phyloP scores from a whole-genome alignment of 2,113 vertebrate species.

The Daphoenositta chrysoptera region DNA sequence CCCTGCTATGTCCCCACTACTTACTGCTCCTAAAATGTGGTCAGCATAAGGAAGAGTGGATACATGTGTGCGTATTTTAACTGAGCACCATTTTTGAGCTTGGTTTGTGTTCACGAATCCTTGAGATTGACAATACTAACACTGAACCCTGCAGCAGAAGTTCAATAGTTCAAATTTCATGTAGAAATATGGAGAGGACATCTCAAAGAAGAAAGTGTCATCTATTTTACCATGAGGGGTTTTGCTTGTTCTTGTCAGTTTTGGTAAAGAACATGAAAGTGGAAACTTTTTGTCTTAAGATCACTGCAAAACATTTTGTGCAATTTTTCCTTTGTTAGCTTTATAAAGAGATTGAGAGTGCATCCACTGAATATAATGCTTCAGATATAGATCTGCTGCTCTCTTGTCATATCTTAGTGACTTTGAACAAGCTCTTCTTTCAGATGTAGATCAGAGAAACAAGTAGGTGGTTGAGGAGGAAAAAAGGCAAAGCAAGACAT shows the following conservation, averaged over 20 bases:
- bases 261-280: not conserved
- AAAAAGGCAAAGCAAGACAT: not conserved
- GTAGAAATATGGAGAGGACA: not conserved
- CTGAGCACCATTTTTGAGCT: not conserved
- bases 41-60: not conserved
- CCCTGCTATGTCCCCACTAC: not conserved
- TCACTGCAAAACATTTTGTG: not conserved
- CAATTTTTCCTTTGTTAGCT: not conserved
- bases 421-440: slow-evolving; percentile 22
- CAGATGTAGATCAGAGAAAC: slow-evolving; percentile 25
- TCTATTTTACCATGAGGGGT: not conserved
- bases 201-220: not conserved
- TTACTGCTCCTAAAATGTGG: not conserved
- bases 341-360: not conserved
- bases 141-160: not conserved
- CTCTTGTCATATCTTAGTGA: not conserved
- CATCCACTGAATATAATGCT: not conserved
- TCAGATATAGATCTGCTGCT: not conserved
- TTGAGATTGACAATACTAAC: not conserved
- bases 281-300: not conserved
- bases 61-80: not conserved
- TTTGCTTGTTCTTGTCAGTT: not conserved
- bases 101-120: not conserved
- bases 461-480: not conserved
- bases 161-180: not conserved